Conservation (phyloP, 2,888 invertebrate species). For the Cantharis rustica region DNA sequence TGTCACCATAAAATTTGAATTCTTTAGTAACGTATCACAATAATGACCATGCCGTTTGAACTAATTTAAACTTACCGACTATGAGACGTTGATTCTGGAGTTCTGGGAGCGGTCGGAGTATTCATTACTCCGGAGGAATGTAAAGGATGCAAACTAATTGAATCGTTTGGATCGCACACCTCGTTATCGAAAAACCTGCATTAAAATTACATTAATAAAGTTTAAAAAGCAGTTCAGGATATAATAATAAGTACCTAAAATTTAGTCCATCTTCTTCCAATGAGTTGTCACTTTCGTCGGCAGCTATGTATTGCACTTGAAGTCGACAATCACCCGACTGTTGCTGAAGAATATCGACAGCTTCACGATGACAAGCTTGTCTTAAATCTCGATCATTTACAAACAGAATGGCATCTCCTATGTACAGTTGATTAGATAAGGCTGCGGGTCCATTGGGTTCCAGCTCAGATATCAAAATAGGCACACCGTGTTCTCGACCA, state of each 20-base stretch:
- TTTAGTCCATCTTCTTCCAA: constrained; percentile 63
- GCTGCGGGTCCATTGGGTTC: constrained; percentile 79
- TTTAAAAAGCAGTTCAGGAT: neutral
- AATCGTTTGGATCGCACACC: constrained; percentile 51
- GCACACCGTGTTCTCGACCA: constrained; percentile 85
- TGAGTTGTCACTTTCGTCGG: constrained; percentile 70
- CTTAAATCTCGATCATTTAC: constrained; percentile 80
- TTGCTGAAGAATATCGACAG: constrained; percentile 77
- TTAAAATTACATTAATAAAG: constrained; percentile 36
- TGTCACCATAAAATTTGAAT: neutral
- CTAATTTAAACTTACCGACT: constrained; percentile 52
- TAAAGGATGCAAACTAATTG: constrained; percentile 47
- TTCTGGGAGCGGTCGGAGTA: constrained; percentile 70
- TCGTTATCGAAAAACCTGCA: constrained; percentile 58
- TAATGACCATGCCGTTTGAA: neutral
- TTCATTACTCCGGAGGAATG: constrained; percentile 58
- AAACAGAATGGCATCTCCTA: constrained; percentile 83
- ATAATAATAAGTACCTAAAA: constrained; percentile 53
- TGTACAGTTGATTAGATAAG: constrained; percentile 71
- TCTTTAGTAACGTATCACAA: constrained; percentile 2
- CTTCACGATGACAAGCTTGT: constrained; percentile 80
- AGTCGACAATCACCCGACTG: constrained; percentile 78
- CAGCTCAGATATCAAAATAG: constrained; percentile 83
- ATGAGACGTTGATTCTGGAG: constrained; percentile 60
- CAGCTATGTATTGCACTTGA: constrained; percentile 77